phyloP scores from a whole-genome alignment of 2,888 invertebrate species.

The Uropetala carovei region DNA sequence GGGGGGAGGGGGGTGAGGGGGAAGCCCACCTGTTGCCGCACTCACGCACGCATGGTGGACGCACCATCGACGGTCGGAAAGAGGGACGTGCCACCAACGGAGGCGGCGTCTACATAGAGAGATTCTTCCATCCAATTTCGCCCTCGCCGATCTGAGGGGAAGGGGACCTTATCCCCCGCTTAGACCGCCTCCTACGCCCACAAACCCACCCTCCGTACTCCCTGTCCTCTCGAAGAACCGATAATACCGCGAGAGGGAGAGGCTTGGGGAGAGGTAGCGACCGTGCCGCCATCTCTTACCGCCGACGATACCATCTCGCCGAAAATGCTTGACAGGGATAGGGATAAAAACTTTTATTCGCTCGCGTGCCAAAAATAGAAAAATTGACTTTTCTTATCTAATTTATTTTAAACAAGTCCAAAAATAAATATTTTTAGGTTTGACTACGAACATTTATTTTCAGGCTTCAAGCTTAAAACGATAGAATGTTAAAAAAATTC shows the following conservation, averaged over 20 bases:
- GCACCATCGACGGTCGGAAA: background rate
- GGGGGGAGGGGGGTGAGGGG: background rate
- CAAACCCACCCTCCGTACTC: background rate
- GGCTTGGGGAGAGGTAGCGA: background rate
- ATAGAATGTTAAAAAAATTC: no score
- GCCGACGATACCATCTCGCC: background rate
- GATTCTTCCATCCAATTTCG: slow-evolving; percentile 32
- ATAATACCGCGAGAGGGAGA: background rate
- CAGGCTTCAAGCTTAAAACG: no score
- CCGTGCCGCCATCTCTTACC: slow-evolving; percentile 24
- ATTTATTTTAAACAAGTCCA: no score
- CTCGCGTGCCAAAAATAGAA: no score
- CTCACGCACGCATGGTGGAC: background rate
- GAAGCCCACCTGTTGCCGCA: slow-evolving; percentile 8
- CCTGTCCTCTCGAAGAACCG: background rate
- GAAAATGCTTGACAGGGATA: background rate
- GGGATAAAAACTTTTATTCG: no score
- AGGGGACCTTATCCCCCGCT: background rate
- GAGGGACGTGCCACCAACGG: slow-evolving; percentile 35
- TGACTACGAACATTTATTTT: no score
- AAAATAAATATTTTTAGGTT: no score
- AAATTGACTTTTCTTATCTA: no score
- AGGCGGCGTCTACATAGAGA: slow-evolving; percentile 3
- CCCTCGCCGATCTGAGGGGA: background rate
- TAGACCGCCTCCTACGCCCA: background rate